These are phyloP conservation scores for Hylia prasina DNA, from an alignment of 2,113 vertebrate species.

Conservation along the genomic window DNA sequence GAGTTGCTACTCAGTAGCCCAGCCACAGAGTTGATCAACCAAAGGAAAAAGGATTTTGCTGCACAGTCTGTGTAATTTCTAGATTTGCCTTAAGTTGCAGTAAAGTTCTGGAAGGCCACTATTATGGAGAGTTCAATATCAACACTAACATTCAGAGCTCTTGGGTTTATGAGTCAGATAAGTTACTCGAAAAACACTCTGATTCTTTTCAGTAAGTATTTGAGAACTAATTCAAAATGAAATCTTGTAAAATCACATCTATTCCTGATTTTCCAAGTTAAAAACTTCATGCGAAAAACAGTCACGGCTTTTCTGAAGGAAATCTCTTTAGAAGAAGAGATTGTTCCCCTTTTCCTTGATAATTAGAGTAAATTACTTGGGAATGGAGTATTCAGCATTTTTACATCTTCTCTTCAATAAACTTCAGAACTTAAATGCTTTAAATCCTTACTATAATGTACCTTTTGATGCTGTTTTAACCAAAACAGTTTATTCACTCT, in stretches of 20 bases:
- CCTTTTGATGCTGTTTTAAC: background rate
- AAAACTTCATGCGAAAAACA: background rate
- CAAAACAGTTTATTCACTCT: background rate
- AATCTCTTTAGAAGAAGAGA: background rate
- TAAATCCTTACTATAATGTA: background rate
- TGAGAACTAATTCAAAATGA: background rate
- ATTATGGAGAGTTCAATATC: background rate
- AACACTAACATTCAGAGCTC: background rate
- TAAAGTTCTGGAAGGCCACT: background rate
- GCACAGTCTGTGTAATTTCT: background rate
- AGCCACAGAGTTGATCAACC: background rate
- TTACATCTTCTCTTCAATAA: background rate
- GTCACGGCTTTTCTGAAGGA: background rate
- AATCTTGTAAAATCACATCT: background rate
- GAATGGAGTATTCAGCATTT: background rate
- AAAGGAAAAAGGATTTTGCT: background rate
- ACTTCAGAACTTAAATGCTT: background rate
- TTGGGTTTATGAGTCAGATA: background rate
- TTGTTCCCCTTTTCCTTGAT: background rate
- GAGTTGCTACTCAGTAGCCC: background rate
- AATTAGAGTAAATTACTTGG: slow-evolving; percentile 4
- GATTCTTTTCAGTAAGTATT: background rate
- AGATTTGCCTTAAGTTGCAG: background rate
- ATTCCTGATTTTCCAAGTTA: background rate
- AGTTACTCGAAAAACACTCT: background rate